phyloP scores from a whole-genome alignment of 2,888 invertebrate species.

The Tetragonula carbonaria region DNA sequence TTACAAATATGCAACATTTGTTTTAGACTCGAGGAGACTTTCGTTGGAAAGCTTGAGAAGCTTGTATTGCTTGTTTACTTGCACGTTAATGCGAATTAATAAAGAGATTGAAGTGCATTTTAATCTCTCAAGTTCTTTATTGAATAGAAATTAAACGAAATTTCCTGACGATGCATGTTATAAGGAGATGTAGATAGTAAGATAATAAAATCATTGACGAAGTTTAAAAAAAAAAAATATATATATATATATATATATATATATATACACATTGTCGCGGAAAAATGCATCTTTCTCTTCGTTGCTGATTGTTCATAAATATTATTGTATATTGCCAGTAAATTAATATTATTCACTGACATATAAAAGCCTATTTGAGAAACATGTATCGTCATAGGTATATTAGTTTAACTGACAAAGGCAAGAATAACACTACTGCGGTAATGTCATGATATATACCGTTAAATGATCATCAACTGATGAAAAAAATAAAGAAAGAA shows the following conservation, averaged over 20 bases:
- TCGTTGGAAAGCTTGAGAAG: neutral
- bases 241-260: no score
- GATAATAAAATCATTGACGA: neutral
- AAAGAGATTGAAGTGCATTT: constrained; percentile 11
- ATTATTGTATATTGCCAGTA: constrained; percentile 40
- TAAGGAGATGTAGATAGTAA: constrained; percentile 24
- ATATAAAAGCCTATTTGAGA: constrained; percentile 42
- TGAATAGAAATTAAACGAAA: constrained; percentile 11
- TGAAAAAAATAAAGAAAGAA: constrained; percentile 4
- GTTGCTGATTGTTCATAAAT: constrained; percentile 5
- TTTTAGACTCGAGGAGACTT: neutral
- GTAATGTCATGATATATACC: constrained; percentile 11
- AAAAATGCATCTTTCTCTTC: constrained; percentile 19
- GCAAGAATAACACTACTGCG: constrained; percentile 34
- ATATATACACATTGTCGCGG: neutral
- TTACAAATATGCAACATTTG: constrained; percentile 55
- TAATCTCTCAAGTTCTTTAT: constrained; percentile 22
- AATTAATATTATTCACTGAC: constrained; percentile 38
- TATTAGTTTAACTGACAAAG: constrained; percentile 41
- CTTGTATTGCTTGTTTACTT: constrained; percentile 37
- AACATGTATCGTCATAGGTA: constrained; percentile 46
- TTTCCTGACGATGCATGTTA: constrained; percentile 13
- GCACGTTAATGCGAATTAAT: constrained; percentile 36
- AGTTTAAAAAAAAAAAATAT: neutral
- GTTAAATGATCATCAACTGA: constrained; percentile 37